Evolutionary conservation across 2,888 invertebrate genomes (phyloP).

Genomic region (Fragum whitleyi): DNA sequence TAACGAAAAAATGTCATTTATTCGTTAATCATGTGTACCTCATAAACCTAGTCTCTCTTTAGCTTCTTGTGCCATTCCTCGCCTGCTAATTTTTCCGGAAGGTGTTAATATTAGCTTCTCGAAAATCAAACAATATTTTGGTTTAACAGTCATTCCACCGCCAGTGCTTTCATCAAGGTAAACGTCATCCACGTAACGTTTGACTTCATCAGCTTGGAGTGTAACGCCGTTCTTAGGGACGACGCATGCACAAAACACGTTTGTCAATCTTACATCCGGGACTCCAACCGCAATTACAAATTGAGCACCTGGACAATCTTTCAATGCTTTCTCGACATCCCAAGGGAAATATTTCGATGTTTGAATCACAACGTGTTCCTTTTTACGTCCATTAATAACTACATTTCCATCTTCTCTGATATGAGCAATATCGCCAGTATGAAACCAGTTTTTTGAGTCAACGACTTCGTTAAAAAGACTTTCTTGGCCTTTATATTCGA

Average conservation of each 20-base stretch:
- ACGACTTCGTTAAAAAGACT: constrained; percentile 30
- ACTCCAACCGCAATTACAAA: constrained; percentile 56
- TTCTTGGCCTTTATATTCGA: constrained; percentile 26
- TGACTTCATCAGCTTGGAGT: constrained; percentile 30
- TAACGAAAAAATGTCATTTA: no score
- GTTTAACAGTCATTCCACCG: constrained; percentile 39
- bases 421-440: constrained; percentile 52
- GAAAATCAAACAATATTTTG: constrained; percentile 47
- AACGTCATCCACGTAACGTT: constrained; percentile 47
- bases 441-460: constrained; percentile 50
- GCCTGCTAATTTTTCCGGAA: constrained; percentile 54
- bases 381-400: constrained; percentile 46
- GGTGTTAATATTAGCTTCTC: constrained; percentile 41
- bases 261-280: constrained; percentile 46
- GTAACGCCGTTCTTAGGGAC: constrained; percentile 31
- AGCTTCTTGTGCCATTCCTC: constrained; percentile 29
- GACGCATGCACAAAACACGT: constrained; percentile 60
- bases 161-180: constrained; percentile 41
- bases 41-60: constrained; percentile 34
- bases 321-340: constrained; percentile 46
- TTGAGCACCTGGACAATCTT: constrained; percentile 37
- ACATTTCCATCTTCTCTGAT: constrained; percentile 52
- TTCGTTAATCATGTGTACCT: no score
- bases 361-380: constrained; percentile 49
- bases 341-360: constrained; percentile 53